Base-by-base conservation (phyloP, 2,797 vertebrate species). In the Sebastes trivittatus region DNA sequence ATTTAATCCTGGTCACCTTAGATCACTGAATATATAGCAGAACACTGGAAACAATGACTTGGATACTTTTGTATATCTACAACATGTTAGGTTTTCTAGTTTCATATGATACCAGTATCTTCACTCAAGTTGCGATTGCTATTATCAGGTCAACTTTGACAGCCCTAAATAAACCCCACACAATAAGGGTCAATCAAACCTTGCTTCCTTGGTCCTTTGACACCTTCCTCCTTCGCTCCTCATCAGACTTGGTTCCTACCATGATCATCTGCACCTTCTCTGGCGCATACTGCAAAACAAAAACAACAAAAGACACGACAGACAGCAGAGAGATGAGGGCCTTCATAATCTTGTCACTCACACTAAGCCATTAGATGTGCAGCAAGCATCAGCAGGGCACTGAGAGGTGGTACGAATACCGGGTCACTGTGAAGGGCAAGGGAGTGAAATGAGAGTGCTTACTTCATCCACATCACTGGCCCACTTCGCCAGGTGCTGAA, bases 401-500 rank as follows among this genome's bases (percentile, higher is more conserved):
- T 20, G 36, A 63, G 59, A 25, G 14, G 11, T 25, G 3, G 27
- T 59, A 70, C 68, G 78, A 72, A 78, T 22, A 23, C 62, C 9
- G 36, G 52, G 72, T 68, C 36, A 62, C 54, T 52, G 64, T 16
- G 30, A 61, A 81, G 65, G 63, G 36, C 59, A 22, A 7, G 4
- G 5, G 18, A 77, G 25, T 14, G 25, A 82, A 58, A 63, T 14
- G 2, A 68, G 20, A 73, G 18, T 4, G 27, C 92, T 92, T 92
- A 98, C 98, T 94, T 99, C 97, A 25, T 98, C 98, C 88, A 98
- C 97, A 65, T 99, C 98, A 16, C 97, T 96, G 90, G 96, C 97
- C 98, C 98, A 99, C 93, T 98, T 99, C 68, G 95, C 96, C 16
- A 99, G 97, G 94, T 98, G 97, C 93, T 97, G 97, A 91, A 98